Base-by-base conservation (phyloP, 2,888 invertebrate species). In the Eremobia ochroleuca region DNA sequence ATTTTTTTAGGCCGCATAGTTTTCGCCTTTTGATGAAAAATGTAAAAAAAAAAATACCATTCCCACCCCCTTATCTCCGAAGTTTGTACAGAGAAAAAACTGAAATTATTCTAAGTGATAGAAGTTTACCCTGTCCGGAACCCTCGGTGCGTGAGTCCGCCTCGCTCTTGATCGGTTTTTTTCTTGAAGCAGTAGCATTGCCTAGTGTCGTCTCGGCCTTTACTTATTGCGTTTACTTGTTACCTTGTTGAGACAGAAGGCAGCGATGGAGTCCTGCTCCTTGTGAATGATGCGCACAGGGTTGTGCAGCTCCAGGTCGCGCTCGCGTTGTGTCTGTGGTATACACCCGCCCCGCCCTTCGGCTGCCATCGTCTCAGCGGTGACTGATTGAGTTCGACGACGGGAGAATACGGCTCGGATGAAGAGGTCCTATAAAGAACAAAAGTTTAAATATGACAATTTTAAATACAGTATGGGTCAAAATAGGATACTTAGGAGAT, bases 241-340 rank as follows among this genome's bases (percentile, higher is more conserved):
- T 92, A 99, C 99, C 97, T 98, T 98, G 95, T 99, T 99, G 79
- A 99, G 97, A 92, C 99, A 99, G 97, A 99, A 99, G 52, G 99
- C 99, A 73, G 99, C 98, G 88, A 99, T 99, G 76, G 99, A 99
- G 95, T 99, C 99, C 95, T 99, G 99, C 93, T 99, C 99, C 96
- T 99, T 99, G 95, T 99, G 99, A 87, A 99, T 99, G 89, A 99
- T 99, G 87, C 99, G 97, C 79, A 99, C 99, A 18, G 99, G 99
- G 92, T 99, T 99, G 78, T 98, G 97, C 78, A 97, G 93, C 79
- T 97, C 97, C 62, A 94, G 92, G 77, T 94, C 92, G 11, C 90
- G 90, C 34, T 90, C 82, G 62, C 90, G 89, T 5, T 90, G 89
- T 34, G 87, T 87, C 61, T 91, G 92, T 64, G 91, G 90, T n/a